Conservation (phyloP, 2,113 vertebrate genomes). For the Cacatua alba region DNA sequence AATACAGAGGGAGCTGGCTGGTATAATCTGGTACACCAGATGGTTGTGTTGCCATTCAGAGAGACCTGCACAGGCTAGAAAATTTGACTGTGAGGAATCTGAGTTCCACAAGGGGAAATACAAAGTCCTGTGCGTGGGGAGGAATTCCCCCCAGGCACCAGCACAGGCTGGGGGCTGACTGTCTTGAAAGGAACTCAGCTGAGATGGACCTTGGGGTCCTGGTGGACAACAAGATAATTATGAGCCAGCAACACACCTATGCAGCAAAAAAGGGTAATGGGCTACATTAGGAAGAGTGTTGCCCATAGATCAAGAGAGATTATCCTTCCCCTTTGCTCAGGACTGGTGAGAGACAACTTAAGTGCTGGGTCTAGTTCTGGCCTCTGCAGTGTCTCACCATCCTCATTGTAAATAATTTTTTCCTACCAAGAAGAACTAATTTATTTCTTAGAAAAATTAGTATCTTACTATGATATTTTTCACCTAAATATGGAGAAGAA, state of each 20-base stretch:
- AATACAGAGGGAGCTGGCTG: background rate
- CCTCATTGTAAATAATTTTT: background rate
- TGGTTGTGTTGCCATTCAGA: background rate
- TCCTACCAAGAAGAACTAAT: background rate
- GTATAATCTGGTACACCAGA: background rate
- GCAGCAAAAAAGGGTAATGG: background rate
- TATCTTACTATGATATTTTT: background rate
- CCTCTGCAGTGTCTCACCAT: background rate
- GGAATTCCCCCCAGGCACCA: background rate
- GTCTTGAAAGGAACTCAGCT: background rate
- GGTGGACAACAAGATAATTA: background rate
- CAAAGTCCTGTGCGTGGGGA: background rate
- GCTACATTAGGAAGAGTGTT: background rate
- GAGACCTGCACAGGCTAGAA: background rate
- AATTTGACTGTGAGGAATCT: background rate
- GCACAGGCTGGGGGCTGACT: background rate
- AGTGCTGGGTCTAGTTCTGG: background rate
- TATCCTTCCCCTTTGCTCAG: background rate
- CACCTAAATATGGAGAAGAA: background rate
- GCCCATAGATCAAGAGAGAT: background rate
- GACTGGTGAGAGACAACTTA: fast-evolving
- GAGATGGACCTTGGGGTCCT: background rate
- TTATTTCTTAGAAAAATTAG: background rate
- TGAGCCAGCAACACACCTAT: background rate
- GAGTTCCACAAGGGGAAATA: background rate